Conservation (phyloP, 2,113 vertebrate genomes). For the Macrotus californicus region DNA sequence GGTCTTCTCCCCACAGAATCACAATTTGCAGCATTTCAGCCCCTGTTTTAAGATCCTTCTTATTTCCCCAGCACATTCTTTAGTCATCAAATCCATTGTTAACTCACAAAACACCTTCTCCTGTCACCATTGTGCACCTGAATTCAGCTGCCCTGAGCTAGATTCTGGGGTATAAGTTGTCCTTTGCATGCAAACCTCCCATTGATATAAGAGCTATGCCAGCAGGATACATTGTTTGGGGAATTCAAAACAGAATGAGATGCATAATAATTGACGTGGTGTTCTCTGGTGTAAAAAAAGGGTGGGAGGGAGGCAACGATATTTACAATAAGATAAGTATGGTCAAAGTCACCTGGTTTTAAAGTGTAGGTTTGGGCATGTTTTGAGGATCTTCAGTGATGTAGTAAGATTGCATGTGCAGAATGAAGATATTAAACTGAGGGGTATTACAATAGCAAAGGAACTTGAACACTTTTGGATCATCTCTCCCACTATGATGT, state of each 20-base stretch:
- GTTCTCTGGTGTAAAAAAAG: neutral
- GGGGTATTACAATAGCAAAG: neutral
- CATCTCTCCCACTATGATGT: neutral
- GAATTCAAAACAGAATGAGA: neutral
- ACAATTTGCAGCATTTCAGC: neutral
- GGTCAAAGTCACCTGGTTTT: neutral
- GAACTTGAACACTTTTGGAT: neutral
- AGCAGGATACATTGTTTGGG: neutral
- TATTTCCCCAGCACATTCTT: neutral
- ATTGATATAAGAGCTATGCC: neutral
- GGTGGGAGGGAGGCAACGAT: accelerated
- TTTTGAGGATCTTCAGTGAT: neutral
- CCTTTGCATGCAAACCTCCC: neutral
- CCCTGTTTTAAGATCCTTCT: neutral
- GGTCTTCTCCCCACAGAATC: neutral
- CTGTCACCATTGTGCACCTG: neutral
- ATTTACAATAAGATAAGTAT: neutral
- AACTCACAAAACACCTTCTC: neutral
- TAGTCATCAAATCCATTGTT: neutral
- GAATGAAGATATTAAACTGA: neutral
- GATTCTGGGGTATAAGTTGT: neutral
- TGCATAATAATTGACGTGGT: neutral
- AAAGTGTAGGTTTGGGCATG: neutral
- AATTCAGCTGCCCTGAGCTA: neutral
- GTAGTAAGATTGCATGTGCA: neutral